Conservation (phyloP, 1,140 invertebrate species). For the Forficula auricularia region DNA sequence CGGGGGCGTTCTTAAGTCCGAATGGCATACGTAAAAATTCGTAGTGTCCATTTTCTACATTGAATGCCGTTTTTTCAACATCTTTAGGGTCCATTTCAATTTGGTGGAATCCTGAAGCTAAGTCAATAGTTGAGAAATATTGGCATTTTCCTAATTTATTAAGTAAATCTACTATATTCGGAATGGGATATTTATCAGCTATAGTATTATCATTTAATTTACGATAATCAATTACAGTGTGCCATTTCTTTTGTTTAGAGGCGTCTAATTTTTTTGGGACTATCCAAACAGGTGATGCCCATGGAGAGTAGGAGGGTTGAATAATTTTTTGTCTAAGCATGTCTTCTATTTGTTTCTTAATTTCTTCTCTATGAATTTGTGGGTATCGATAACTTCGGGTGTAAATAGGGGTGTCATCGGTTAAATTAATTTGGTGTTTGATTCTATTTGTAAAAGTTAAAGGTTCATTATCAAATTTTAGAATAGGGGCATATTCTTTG, state of each 20-base stretch:
- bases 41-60: constrained; percentile 16
- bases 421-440: too few species aligned
- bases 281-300: constrained; percentile 18
- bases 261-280: constrained; percentile 24
- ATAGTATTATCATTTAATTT: constrained; percentile 25
- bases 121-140: constrained; percentile 31
- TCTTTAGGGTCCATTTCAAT: constrained; percentile 20
- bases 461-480: too few species aligned
- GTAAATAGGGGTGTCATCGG: too few species aligned
- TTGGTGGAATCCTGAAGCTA: constrained; percentile 28
- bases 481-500: too few species aligned
- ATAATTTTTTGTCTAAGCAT: too few species aligned
- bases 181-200: constrained; percentile 32
- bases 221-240: constrained; percentile 24
- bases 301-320: too few species aligned
- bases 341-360: too few species aligned
- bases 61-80: constrained; percentile 20
- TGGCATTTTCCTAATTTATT: constrained; percentile 26
- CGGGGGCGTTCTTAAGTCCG: constrained; percentile 18
- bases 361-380: too few species aligned
- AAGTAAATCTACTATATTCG: constrained; percentile 29
- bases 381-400: too few species aligned
- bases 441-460: too few species aligned
- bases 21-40: constrained; percentile 19
- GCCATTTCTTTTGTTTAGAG: constrained; percentile 20